These are phyloP conservation scores for Cephus runcator DNA, from an alignment of 2,888 invertebrate genomes.

Conservation along the genomic window DNA sequence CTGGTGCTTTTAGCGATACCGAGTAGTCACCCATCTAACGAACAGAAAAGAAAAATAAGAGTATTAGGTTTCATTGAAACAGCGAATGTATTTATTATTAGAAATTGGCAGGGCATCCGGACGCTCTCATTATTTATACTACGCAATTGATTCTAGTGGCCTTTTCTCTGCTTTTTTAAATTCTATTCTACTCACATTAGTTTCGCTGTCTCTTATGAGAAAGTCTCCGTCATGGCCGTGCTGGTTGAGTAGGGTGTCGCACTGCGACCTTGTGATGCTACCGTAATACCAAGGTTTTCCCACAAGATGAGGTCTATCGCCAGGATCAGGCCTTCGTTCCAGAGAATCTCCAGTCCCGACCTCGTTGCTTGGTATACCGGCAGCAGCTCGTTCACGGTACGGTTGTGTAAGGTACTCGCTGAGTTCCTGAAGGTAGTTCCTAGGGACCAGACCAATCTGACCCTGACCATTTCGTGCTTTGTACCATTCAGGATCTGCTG, in stretches of 20 bases:
- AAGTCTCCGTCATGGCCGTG: slow-evolving; percentile 98
- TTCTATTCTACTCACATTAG: slow-evolving; percentile 81
- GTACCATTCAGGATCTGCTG: slow-evolving; percentile 99
- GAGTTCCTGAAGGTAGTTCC: slow-evolving; percentile 93
- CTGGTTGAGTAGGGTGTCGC: slow-evolving; percentile 94
- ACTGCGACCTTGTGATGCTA: slow-evolving; percentile 93
- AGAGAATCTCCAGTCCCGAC: slow-evolving; percentile 65
- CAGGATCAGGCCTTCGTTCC: slow-evolving; percentile 67
- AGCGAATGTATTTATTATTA: neutral
- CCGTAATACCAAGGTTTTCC: slow-evolving; percentile 98
- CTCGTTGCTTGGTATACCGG: slow-evolving; percentile 52
- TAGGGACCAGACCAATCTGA: slow-evolving; percentile 93
- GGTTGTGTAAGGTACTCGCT: slow-evolving; percentile 90
- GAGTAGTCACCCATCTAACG: slow-evolving; percentile 97
- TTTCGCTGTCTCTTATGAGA: slow-evolving; percentile 98
- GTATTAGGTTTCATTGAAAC: neutral
- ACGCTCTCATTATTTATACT: neutral
- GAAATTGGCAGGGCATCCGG: neutral
- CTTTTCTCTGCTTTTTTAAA: neutral
- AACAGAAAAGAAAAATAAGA: slow-evolving; percentile 30
- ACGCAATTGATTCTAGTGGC: neutral
- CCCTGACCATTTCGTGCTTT: slow-evolving; percentile 94
- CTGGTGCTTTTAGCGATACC: slow-evolving; percentile 96
- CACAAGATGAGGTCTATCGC: slow-evolving; percentile 76
- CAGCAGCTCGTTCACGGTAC: slow-evolving; percentile 70